phyloP scores from a whole-genome alignment of 2,113 vertebrate species.

The Ahaetulla prasina region DNA sequence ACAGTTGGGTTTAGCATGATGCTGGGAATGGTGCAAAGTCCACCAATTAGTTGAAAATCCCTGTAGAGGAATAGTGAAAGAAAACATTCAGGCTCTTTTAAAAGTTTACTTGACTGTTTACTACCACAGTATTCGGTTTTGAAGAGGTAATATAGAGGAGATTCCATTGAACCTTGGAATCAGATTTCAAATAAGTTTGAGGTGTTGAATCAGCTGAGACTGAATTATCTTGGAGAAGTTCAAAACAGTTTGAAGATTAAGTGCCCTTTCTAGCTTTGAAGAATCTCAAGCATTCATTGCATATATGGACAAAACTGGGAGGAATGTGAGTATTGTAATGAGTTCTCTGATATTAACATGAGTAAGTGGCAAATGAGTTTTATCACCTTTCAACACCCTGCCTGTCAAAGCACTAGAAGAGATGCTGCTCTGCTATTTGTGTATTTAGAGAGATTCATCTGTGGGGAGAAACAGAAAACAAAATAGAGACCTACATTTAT shows the following conservation, averaged over 20 bases:
- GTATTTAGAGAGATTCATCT: not conserved
- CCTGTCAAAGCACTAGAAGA: not conserved
- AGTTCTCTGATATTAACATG: not conserved
- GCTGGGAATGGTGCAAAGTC: not conserved
- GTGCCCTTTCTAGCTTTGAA: no score
- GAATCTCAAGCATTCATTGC: not conserved
- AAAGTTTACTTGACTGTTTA: not conserved
- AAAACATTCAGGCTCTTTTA: not conserved
- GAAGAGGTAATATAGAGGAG: not conserved
- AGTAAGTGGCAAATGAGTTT: not conserved
- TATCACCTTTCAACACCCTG: not conserved
- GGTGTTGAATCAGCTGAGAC: no score
- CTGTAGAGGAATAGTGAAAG: not conserved
- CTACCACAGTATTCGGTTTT: not conserved
- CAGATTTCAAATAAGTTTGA: no score
- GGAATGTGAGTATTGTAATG: not conserved
- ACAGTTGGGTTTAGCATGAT: conserved; percentile 10
- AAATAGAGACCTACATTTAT: not conserved
- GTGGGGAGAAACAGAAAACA: not conserved
- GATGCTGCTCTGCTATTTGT: not conserved
- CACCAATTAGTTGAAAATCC: not conserved
- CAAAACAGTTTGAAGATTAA: no score
- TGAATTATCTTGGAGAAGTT: no score
- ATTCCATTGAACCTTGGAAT: no score
- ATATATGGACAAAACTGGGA: not conserved